Evolutionary conservation across 2,113 vertebrate species (phyloP), one percentile per base, ranked within the genome.

Genomic region (Prochilodus magdalenae): DNA sequence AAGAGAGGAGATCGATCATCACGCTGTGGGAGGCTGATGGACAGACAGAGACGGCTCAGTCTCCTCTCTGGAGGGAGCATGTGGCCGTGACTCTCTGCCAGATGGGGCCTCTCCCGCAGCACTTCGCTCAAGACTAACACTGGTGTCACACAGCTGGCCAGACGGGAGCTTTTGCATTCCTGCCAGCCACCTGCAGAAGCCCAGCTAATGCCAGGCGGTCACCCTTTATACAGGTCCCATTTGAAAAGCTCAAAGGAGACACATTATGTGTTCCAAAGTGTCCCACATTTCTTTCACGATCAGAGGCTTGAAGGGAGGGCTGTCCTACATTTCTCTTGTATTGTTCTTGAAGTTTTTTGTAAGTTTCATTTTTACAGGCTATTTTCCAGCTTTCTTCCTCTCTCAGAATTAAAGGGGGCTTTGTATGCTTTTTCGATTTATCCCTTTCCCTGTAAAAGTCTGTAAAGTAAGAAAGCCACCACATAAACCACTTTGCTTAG

Each of bases 141-240:
- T 65, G 27, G 53, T 18, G 22, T 81, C 79, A 44, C 71, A 10
- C 79, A 81, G 79, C 57, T 73, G 79, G 36, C 51, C 72, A 67
- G 26, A 13, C 40, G 10, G 33, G 18, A 29, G 30, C 29, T 75
- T n/a, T 22, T 81, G 44, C 63, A 57, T 26, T 30, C 51, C 44
- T 81, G 55, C 20, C 33, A 33, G 57, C 27, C 55, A 72, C 30
- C 53, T 47, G 60, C 72, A 49, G 14, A 36, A n/a, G 44, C 20
- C n/a, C 10, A 14, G 27, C 26, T 62, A 29, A 73, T 24, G 33
- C 5, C 27, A 44, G n/a, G 24, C 1, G 20, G 11, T 29, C 7
- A 36, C 1, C 36, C 49, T 30, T 80, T 33, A 16, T 14, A 27
- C 0, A 30, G 27, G 27, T 1, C 55, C 14, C 18, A 53, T 73